phyloP scores from a whole-genome alignment of 2,888 invertebrate genomes.

The Antheraea assamensis region DNA sequence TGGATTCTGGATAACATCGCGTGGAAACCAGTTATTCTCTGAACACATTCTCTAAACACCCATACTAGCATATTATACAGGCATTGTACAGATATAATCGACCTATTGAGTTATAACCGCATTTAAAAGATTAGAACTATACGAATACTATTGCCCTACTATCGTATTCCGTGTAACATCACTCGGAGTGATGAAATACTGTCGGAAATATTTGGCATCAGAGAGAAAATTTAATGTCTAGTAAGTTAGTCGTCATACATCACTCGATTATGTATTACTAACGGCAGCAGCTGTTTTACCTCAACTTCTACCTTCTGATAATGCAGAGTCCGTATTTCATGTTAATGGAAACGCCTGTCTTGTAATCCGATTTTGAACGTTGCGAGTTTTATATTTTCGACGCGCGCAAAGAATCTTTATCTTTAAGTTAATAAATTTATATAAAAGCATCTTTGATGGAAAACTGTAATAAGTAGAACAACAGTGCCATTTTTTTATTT shows the following conservation, averaged over 20 bases:
- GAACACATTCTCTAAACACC: too few species aligned
- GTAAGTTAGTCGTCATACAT: neutral
- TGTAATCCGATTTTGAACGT: constrained; percentile 22
- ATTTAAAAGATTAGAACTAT: neutral
- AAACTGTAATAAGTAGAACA: too few species aligned
- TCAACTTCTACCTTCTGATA: constrained; percentile 15
- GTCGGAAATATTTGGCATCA: neutral
- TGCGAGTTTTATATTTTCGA: constrained; percentile 16
- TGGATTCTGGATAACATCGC: too few species aligned
- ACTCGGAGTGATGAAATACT: neutral
- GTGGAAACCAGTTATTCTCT: too few species aligned
- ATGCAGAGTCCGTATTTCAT: constrained; percentile 20
- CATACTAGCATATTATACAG: neutral
- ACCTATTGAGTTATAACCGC: neutral
- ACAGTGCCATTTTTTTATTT: too few species aligned
- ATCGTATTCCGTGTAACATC: neutral
- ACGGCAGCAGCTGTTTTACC: constrained; percentile 14
- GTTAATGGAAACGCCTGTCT: constrained; percentile 22
- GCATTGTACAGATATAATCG: neutral
- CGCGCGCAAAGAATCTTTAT: too few species aligned
- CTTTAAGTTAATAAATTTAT: too few species aligned
- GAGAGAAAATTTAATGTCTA: neutral
- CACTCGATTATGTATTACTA: constrained; percentile 2
- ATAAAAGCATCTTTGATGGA: too few species aligned
- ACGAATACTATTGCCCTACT: neutral